Base-by-base conservation (phyloP, 1,140 invertebrate species). In the Artemia franciscana region DNA sequence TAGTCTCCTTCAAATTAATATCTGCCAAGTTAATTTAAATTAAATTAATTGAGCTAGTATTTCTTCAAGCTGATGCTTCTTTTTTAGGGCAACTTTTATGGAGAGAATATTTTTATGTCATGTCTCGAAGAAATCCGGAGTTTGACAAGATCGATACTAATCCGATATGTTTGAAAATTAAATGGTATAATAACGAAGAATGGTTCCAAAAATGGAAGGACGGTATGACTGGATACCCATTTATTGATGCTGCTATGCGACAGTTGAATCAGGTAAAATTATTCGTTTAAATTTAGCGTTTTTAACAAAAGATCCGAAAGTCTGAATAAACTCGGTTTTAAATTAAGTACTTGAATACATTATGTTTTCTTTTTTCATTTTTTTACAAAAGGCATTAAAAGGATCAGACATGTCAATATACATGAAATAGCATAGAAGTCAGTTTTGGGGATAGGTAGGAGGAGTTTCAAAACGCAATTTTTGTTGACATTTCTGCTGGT, bases 221-320 rank as follows among this genome's bases (percentile, higher is more conserved):
- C 69, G 84, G 81, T 24, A 76, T 74, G 65, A 86, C 84, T 7
- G 84, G 84, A 0, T 86, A 83, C 72, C 84, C 84, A 2, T 86
- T 84, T 73, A 85, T 86, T 63, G 84, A 86, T 77, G 84, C 84
- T 24, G 83, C 84, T 23, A 85, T 85, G 83, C 77, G 79, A 4
- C 84, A 86, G 68, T 69, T 86, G 5, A 75, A 79, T 59, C 76
- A 81, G 68, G 83, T 84, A 69, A 60, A 63, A 25, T 57, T n/a
- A n/a, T n/a, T n/a, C n/a, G n/a, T n/a, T n/a, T n/a, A 28, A 27
- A 26, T 4, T 5, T 7, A n/a, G 1, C 30, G 9, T 62, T 62
- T 59, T 57, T n/a, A n/a, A n/a, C n/a, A n/a, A n/a, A n/a, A n/a
- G n/a, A n/a, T n/a, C n/a, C n/a, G n/a, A n/a, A n/a, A n/a, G n/a